phyloP scores from a whole-genome alignment of 2,113 vertebrate genomes.

The Sigmodon hispidus region DNA sequence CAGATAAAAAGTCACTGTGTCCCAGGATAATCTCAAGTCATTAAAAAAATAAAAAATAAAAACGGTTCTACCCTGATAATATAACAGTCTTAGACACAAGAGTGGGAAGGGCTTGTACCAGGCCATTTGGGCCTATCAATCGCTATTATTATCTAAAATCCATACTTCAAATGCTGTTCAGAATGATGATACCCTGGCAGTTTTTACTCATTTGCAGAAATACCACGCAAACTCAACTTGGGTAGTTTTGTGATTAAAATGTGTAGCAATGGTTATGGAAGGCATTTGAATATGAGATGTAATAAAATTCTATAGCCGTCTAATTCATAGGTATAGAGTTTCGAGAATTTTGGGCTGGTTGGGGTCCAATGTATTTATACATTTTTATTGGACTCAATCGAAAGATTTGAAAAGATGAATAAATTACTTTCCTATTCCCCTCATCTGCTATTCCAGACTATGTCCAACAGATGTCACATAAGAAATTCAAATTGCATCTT shows the following conservation, averaged over 20 bases:
- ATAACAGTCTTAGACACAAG: neutral
- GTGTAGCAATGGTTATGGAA: neutral
- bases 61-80: neutral
- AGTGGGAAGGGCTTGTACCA: neutral
- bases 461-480: conserved; percentile 85
- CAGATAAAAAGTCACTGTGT: neutral
- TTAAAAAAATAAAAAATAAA: neutral
- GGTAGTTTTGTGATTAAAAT: neutral
- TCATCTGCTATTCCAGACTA: conserved; percentile 81
- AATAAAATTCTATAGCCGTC: neutral
- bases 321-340: conserved; percentile 47
- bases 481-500: conserved; percentile 87
- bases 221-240: neutral
- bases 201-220: neutral
- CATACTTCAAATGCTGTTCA: neutral
- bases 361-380: conserved; percentile 64
- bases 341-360: conserved; percentile 69
- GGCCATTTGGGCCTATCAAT: neutral
- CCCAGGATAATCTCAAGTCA: conserved; percentile 1
- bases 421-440: conserved; percentile 82
- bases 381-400: conserved; percentile 82
- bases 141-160: neutral
- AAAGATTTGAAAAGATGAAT: conserved; percentile 80
- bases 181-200: neutral
- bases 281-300: neutral